Evolutionary conservation across 2,888 invertebrate species (phyloP).

Genomic region (Pegoplata infirma): DNA sequence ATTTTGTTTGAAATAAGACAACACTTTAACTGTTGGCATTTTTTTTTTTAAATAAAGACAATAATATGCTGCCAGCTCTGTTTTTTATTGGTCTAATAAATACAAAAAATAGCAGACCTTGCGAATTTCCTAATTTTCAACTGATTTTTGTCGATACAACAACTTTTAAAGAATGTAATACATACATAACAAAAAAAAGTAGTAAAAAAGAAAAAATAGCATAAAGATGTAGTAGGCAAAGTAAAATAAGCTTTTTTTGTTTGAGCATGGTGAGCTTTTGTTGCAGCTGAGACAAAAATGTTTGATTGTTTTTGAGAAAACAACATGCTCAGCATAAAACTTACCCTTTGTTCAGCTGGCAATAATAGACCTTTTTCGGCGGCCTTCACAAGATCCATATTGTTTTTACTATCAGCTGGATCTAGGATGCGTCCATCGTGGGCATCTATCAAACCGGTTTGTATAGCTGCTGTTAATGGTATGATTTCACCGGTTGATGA

Average conservation of each 20-base stretch:
- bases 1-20: no score
- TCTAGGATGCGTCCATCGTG: constrained; percentile 85
- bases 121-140: no score
- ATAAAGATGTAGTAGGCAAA: constrained; percentile 37
- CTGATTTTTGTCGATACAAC: constrained; percentile 20
- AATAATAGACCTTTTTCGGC: constrained; percentile 91
- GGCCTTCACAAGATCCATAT: constrained; percentile 89
- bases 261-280: constrained; percentile 58
- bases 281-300: constrained; percentile 38
- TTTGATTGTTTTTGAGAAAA: constrained; percentile 41
- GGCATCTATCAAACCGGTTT: constrained; percentile 86
- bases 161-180: constrained; percentile 31
- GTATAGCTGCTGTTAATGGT: constrained; percentile 87
- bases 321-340: constrained; percentile 76
- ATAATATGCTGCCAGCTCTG: no score
- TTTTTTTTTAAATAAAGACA: no score
- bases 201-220: constrained; percentile 20
- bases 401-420: constrained; percentile 76
- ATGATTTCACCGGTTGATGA: constrained; percentile 84
- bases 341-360: constrained; percentile 96
- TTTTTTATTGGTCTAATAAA: no score
- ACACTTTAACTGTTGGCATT: no score
- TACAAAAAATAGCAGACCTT: no score
- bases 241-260: constrained; percentile 21
- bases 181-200: constrained; percentile 18